Base-by-base conservation (phyloP, 2,888 invertebrate species). In the Geotrupes spiniger region DNA sequence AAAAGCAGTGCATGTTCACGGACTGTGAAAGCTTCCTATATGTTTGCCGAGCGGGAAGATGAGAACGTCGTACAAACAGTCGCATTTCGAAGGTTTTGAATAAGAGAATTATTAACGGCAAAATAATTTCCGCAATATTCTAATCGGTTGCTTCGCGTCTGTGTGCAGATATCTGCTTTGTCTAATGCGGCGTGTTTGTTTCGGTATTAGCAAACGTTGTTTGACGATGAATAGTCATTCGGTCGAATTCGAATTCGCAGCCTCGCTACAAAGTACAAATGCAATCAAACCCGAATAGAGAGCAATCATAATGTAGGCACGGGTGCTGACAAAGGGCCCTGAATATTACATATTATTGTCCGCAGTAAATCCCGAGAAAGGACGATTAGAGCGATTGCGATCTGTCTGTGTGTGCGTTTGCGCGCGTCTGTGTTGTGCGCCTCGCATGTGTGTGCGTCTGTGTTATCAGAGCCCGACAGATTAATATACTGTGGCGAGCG, bases 281-380 rank as follows among this genome's bases (percentile, higher is more conserved):
- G 61, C 61, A 61, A 61, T 61, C 61, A 60, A 60, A 61, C 54
- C 56, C 53, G 58, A 58, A 55, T 57, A 51, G 59, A 52, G 59
- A 56, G 56, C 56, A 54, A 56, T 57, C 57, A 57, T 60, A 58
- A 59, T 56, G 57, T 51, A 57, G 57, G 58, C 56, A 58, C 42
- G 43, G 21, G 48, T 49, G 62, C 60, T 59, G 60, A 59, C 62
- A 62, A 62, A 60, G 57, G 53, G 48, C 47, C 43, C 52, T 46
- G 57, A 59, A 60, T 60, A 60, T 62, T 60, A 57, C 57, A 54
- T 53, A 51, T 55, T 53, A 65, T 65, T 65, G 65, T 65, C 58
- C 59, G 62, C 47, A 58, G 61, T 59, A 65, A 64, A 63, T 63
- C 65, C 62, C 57, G 60, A 61, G 62, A 62, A 61, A 64, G 61